Evolutionary conservation across 2,113 vertebrate genomes (phyloP), one percentile per base, ranked within the genome.

Genomic region (Sinocyclocheilus grahami): DNA sequence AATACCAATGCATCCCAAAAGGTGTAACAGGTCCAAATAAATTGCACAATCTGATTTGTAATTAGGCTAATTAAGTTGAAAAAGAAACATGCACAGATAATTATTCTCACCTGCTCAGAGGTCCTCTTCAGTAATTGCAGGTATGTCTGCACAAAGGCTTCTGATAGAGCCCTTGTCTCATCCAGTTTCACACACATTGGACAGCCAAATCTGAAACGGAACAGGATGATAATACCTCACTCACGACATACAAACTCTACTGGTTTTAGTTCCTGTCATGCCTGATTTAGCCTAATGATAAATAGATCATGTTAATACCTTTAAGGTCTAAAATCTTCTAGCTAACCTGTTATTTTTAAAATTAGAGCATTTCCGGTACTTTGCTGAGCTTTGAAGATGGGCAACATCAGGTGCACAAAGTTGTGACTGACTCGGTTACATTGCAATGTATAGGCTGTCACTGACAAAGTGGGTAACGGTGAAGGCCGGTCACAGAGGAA

Each of bases 71-170:
- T 16, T 24, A 24, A 65, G 62, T 65, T 71, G 48, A 27, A 74
- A n/a, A n/a, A 63, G 33, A 77, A 16, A 14, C 33, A 72, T 42
- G 42, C 42, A 42, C 42, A 42, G 7, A 42, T 42, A 9, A 42
- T 39, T 39, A 71, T 8, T 10, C 90, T 93, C 89, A 94, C 95
- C 95, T 95, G 92, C 91, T 85, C 91, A 87, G 90, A 94, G 93
- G 93, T 93, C 91, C 93, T 92, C 91, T 89, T 91, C 91, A 90
- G 91, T 90, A 83, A 90, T 86, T 86, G 88, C 87, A 86, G 88
- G 90, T 20, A 82, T 86, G 82, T 79, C 79, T 51, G 69, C 48
- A 55, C 86, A 87, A 85, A 83, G 85, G 82, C 90, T 90, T 91
- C 85, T 90, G 74, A 87, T 76, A 84, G 81, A 37, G 89, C 82